Conservation (phyloP, 2,888 invertebrate species). For the Physocephala rufipes region DNA sequence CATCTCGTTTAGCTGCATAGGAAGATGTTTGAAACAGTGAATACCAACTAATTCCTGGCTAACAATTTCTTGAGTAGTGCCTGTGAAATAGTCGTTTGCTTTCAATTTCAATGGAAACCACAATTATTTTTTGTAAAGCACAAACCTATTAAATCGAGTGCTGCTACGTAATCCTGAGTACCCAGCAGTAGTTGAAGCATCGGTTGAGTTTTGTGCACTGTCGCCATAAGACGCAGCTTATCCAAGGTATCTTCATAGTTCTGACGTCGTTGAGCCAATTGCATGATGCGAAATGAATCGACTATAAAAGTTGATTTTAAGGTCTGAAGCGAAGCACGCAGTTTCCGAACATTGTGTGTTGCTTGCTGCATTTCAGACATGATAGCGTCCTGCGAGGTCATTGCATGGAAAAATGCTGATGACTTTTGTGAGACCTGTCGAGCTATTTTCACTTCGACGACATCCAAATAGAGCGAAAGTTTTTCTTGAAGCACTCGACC, state of each 20-base stretch:
- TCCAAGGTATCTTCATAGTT: constrained; percentile 76
- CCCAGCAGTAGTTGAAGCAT: constrained; percentile 94
- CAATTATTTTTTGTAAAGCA: neutral
- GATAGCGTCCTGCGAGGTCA: constrained; percentile 97
- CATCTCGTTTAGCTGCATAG: constrained; percentile 95
- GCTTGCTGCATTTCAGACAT: constrained; percentile 94
- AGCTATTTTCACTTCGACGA: constrained; percentile 75
- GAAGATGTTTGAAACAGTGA: constrained; percentile 93
- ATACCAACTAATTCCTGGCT: constrained; percentile 90
- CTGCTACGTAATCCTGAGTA: constrained; percentile 96
- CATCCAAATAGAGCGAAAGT: constrained; percentile 92
- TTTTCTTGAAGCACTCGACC: constrained; percentile 85
- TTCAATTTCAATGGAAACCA: neutral
- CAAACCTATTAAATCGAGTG: constrained; percentile 88
- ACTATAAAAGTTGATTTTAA: constrained; percentile 83
- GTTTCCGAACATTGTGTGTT: constrained; percentile 76
- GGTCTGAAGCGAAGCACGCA: constrained; percentile 78
- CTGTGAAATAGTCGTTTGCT: constrained; percentile 31
- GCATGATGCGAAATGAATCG: constrained; percentile 81
- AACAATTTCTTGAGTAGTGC: constrained; percentile 92
- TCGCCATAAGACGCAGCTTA: constrained; percentile 88
- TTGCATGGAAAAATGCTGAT: constrained; percentile 97
- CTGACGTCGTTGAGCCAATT: constrained; percentile 72
- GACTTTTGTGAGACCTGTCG: constrained; percentile 81
- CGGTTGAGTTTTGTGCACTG: constrained; percentile 97